A percentile compares a stretch with the other conserved stretches of the same genome.
phyloP scores from a whole-genome alignment of 2,113 vertebrate species.

The Rafetus swinhoei region DNA sequence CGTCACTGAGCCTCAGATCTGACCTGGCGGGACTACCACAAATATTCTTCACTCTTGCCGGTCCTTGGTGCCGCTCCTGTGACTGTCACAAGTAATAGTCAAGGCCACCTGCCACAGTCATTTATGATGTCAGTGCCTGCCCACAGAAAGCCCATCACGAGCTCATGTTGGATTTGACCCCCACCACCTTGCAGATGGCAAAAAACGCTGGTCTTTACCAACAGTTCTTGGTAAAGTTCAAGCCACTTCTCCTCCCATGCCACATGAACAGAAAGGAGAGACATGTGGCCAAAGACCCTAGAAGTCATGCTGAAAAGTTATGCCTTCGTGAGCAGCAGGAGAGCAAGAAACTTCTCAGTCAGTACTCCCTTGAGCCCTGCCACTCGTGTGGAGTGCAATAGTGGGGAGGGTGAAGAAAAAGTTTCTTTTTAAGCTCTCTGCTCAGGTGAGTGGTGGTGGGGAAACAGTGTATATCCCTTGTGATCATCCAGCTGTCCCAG shows the following conservation, averaged over 20 bases:
- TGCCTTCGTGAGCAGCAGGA: neutral
- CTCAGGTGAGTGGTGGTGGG: fast-evolving
- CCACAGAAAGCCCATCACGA: neutral
- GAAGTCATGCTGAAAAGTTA: neutral
- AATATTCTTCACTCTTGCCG: neutral
- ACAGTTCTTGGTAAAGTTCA: neutral
- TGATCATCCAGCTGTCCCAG: neutral
- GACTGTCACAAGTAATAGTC: neutral
- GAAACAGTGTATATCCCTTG: neutral
- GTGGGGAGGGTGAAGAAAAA: neutral
- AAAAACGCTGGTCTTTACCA: neutral
- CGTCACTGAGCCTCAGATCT: neutral
- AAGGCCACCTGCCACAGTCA: neutral
- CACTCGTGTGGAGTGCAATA: neutral
- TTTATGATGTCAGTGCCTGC: neutral
- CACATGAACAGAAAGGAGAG: neutral
- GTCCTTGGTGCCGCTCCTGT: neutral
- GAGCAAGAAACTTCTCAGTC: neutral
- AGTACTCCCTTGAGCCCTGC: neutral
- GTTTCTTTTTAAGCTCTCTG: neutral
- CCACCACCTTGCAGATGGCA: neutral
- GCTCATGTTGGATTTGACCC: neutral
- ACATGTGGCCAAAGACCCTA: neutral
- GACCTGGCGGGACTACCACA: neutral
- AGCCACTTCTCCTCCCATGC: neutral